These are phyloP conservation scores for Sphinx pinastri DNA, from an alignment of 2,888 invertebrate genomes.

Conservation along the genomic window DNA sequence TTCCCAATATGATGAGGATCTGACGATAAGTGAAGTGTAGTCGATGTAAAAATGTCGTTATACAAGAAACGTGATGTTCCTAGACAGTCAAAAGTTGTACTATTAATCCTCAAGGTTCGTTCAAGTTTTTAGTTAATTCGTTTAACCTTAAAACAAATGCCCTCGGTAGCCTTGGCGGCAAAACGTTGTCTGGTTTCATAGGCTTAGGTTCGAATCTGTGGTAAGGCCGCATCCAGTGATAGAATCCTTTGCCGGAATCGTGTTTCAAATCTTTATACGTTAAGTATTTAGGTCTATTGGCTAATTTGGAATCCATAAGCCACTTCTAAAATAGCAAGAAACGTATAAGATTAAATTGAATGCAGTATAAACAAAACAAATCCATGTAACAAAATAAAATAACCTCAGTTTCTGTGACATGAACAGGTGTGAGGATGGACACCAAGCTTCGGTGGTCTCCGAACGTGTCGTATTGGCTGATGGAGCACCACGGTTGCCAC, in stretches of 20 bases:
- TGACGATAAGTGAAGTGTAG: too few relatives aligned
- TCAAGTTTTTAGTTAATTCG: too few relatives aligned
- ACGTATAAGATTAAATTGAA: not conserved
- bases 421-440: conserved; percentile 67
- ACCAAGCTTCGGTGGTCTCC: conserved; percentile 66
- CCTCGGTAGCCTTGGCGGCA: conserved; percentile 63
- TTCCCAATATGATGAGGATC: too few relatives aligned
- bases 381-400: not conserved
- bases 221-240: conserved; percentile 79
- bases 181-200: conserved; percentile 55
- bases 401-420: conserved; percentile 71
- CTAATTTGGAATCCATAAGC: conserved; percentile 70
- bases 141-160: conserved; percentile 68
- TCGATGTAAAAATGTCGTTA: too few relatives aligned
- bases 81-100: too few relatives aligned
- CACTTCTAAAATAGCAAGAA: conserved; percentile 62
- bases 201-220: conserved; percentile 60
- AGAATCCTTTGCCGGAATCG: conserved; percentile 71
- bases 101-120: too few relatives aligned
- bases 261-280: conserved; percentile 66
- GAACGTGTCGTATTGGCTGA: conserved; percentile 68
- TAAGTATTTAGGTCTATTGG: conserved; percentile 62
- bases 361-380: not conserved
- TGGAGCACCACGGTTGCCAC: conserved; percentile 73
- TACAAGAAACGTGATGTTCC: too few relatives aligned